A percentile compares a stretch with the other conserved stretches of the same genome.
phyloP scores from a whole-genome alignment of 2,797 vertebrate species.

The Dromococcyx pavoninus region DNA sequence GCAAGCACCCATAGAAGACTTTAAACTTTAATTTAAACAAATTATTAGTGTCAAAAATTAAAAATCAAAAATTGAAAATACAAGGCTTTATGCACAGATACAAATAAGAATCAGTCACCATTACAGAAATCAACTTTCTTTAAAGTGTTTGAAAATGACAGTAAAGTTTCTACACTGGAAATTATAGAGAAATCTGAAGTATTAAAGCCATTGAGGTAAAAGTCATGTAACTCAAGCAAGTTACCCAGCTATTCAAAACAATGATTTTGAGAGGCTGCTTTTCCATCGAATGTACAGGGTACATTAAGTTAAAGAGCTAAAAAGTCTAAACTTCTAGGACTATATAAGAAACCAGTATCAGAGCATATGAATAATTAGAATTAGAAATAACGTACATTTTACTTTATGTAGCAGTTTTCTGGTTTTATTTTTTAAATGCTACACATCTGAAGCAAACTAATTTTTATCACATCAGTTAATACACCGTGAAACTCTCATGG shows the following conservation, averaged over 20 bases:
- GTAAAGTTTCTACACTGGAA: background rate
- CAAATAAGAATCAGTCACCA: background rate
- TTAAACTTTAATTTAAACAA: background rate
- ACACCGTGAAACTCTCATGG: background rate
- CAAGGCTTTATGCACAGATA: background rate
- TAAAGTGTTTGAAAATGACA: background rate
- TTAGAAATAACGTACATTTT: background rate
- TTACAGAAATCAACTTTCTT: background rate
- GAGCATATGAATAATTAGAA: background rate
- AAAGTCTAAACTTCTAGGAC: background rate
- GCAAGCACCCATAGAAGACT: background rate
- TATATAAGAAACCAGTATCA: rapidly evolving
- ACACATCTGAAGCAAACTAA: background rate
- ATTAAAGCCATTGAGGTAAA: background rate
- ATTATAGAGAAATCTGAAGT: background rate
- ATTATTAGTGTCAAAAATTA: background rate
- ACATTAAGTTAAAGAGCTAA: background rate
- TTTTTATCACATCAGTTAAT: background rate
- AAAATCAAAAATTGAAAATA: background rate
- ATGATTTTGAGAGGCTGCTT: background rate
- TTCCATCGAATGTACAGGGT: background rate
- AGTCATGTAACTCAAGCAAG: background rate
- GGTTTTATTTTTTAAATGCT: background rate
- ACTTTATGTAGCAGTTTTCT: background rate
- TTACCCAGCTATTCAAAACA: background rate